Evolutionary conservation across 2,113 vertebrate genomes (phyloP), one percentile per base, ranked within the genome.

Genomic region (Zosterops pallidus): DNA sequence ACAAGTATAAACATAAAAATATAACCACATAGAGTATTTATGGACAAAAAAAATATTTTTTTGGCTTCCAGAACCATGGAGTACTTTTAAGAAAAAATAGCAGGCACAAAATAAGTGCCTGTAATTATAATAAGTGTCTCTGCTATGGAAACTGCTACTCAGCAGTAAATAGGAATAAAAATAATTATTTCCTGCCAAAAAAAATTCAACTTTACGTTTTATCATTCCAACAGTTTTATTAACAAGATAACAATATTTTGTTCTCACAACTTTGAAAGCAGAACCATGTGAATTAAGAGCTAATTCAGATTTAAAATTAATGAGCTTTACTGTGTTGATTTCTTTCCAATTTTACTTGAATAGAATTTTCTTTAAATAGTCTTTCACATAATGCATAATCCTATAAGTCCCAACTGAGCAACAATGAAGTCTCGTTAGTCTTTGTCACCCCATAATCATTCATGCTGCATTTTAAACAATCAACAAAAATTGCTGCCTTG

Each of bases 251-350:
- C n/a, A 65, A 68, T 67, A 78, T 93, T 96, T 95, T 82, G 22
- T 81, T 88, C 85, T 95, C 67, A 60, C 55, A 50, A 63, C 57
- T 89, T 93, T 88, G 89, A 96, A 96, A 96, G 86, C 75, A 96
- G 49, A 96, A 91, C 29, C 52, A 49, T 74, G 31, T 84, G 89
- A 94, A 97, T 94, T 97, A 97, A 94, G 86, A 96, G 83, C 89
- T 92, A 97, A 96, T 96, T 86, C 93, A 93, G 83, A 93, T 93
- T 95, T 96, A 63, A 96, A 97, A 97, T 96, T 94, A 97, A 97
- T 96, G 94, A 96, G 92, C 70, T 95, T 92, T 86, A 78, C 80
- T 9, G 3, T 0, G 0, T 68, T 87, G 63, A 86, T 83, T 95
- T 95, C 46, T 76, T 81, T 71, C 71, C 69, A 78, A 53, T 94